Base-by-base conservation (phyloP, 1,140 invertebrate species). In the Galendromus occidentalis region DNA sequence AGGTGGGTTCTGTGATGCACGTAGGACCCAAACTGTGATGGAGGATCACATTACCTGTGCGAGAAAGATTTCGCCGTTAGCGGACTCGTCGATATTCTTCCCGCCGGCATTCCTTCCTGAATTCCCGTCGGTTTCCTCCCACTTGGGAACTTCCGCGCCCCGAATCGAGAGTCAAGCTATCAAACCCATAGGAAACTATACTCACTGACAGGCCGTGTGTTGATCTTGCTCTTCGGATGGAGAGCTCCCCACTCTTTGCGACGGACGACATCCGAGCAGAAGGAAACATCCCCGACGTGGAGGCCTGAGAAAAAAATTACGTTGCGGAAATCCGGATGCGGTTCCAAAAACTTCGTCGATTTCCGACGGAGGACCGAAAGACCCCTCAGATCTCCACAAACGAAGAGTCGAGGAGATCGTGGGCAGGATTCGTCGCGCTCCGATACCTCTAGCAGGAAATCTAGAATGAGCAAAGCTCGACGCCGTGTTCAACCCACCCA, bases 31-130 rank as follows among this genome's bases (percentile, higher is more conserved):
- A 65, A 2, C 66, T 69, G 44, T 69, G 68, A 1, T 45, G 28
- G 6, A 69, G 66, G 59, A 69, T 65, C 14, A 69, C 28, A 20
- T 69, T 59, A n/a, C 51, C 51, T 59, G 51, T 14, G 25, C 28
- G 14, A 22, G 25, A 29, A 33, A 47, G 7, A 20, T 7, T 47
- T 14, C 28, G 51, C 2, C 2, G 25, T 29, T 14, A 59, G 28
- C 45, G 18, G 12, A 44, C 12, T 44, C n/a, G 42, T 44, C n/a
- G 18, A 44, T 44, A 18, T n/a, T 44, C 42, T 44, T 12, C n/a
- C 42, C 42, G 45, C 45, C 45, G 7, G 20, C 12, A 44, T 25
- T 22, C 20, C 42, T 47, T 18, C 4, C 7, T 22, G 28, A 7
- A 47, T 22, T 25, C 4, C 28, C 14, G 45, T 22, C 14, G 20